Evolutionary conservation across 2,113 vertebrate genomes (phyloP), one percentile per base, ranked within the genome.

Genomic region (Hucho hucho): DNA sequence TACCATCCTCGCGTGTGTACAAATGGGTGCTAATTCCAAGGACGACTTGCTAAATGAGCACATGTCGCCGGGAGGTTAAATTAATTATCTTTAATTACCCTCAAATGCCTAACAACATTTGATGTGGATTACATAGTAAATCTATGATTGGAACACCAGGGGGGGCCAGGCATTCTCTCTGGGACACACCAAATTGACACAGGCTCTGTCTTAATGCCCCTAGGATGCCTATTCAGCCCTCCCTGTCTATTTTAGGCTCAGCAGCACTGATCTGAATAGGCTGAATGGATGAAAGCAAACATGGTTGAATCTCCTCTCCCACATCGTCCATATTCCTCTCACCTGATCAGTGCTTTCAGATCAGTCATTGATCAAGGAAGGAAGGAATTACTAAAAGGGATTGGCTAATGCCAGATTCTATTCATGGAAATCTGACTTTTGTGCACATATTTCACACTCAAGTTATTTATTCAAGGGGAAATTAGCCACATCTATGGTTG

Each of bases 11-110:
- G 24, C 2, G 4, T n/a, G 13, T 64, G 28, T 47, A 28, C 58
- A 64, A 73, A 64, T 43, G 71, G 6, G 22, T n/a, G 71, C 22
- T 61, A 67, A 74, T 43, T 66, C 25, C 18, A 75, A 69, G 69
- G 22, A 49, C 32, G 20, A 20, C 14, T 37, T 5, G 12, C 7
- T 68, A 61, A 79, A 76, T 29, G 22, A 24, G 11, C 13, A 56
- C 49, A 6, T 6, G 73, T 73, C 20, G 67, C 65, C 22, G 9
- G 25, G 26, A 71, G 49, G 67, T 47, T 66, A 76, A 58, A 64
- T 20, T 29, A 47, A 74, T 76, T 66, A 70, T 43, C 43, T 25
- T 59, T 29, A 46, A 58, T 61, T 1, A 46, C 9, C 22, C 37
- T 47, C 16, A 25, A 13, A 4, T 56, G 26, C 20, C 20, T 18